Conservation (phyloP, 2,888 invertebrate species). For the Epirrhoe alternata region DNA sequence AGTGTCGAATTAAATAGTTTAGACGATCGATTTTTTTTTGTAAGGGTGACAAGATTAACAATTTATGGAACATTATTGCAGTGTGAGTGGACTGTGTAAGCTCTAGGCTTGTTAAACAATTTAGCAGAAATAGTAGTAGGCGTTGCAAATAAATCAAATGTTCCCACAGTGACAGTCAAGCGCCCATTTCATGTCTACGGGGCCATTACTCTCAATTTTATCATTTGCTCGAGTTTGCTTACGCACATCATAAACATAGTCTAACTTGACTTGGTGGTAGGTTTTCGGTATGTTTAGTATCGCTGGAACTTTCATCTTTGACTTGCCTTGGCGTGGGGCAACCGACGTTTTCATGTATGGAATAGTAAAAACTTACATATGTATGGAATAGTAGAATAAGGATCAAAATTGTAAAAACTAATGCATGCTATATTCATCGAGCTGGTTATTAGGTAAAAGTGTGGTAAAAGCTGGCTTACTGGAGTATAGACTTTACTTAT, state of each 20-base stretch:
- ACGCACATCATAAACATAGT: neutral
- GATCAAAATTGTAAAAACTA: too few species aligned
- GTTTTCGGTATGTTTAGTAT: neutral
- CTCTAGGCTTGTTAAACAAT: neutral
- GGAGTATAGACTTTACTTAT: too few species aligned
- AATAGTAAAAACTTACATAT: too few species aligned
- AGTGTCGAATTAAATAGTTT: neutral
- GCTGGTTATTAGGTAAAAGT: too few species aligned
- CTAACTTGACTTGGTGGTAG: neutral
- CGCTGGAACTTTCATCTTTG: too few species aligned
- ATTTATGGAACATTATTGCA: neutral
- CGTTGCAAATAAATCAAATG: conserved; percentile 28
- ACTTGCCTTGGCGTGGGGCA: too few species aligned
- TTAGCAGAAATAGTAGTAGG: conserved; percentile 18
- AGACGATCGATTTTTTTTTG: neutral
- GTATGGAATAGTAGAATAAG: too few species aligned
- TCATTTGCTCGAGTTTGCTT: conserved; percentile 5
- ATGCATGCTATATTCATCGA: too few species aligned
- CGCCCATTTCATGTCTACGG: conserved; percentile 18
- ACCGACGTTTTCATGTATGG: too few species aligned
- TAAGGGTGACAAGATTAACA: neutral
- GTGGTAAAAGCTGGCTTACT: too few species aligned
- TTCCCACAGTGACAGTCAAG: conserved; percentile 8
- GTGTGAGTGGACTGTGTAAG: neutral
- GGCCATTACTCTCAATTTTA: conserved; percentile 14